A percentile compares a stretch with the other conserved stretches of the same genome.
phyloP scores from a whole-genome alignment of 2,888 invertebrate genomes.

The Ceratothoa steindachneri region DNA sequence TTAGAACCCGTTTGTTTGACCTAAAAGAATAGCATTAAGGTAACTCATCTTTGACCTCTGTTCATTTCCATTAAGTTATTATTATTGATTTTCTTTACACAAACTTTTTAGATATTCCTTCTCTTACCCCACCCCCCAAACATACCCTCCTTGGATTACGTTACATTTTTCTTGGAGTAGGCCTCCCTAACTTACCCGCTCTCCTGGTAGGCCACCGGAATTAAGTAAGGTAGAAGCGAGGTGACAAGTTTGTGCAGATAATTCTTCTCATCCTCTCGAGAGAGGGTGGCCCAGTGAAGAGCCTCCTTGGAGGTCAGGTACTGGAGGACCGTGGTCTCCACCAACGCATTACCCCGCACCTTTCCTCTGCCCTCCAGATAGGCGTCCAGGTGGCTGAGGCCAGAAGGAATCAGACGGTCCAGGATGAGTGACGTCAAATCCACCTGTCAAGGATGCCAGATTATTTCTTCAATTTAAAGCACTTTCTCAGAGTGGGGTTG shows the following conservation, averaged over 20 bases:
- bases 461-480: too few relatives aligned
- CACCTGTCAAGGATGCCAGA: slow-evolving; percentile 41
- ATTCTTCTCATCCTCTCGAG: slow-evolving; percentile 34
- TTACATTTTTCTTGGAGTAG: too few relatives aligned
- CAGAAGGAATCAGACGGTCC: slow-evolving; percentile 49
- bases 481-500: too few relatives aligned
- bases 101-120: too few relatives aligned
- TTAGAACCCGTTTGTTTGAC: too few relatives aligned
- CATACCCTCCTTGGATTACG: too few relatives aligned
- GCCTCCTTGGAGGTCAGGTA: slow-evolving; percentile 29
- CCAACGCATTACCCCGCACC: slow-evolving; percentile 29
- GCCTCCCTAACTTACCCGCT: slow-evolving; percentile 47
- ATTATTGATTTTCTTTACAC: too few relatives aligned
- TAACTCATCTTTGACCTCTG: too few relatives aligned
- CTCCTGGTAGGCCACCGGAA: slow-evolving; percentile 52
- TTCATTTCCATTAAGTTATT: too few relatives aligned
- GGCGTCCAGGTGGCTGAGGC: slow-evolving; percentile 48
- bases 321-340: slow-evolving; percentile 37
- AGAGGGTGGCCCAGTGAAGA: slow-evolving; percentile 31
- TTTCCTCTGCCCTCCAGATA: slow-evolving; percentile 42
- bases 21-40: too few relatives aligned
- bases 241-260: slow-evolving; percentile 33
- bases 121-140: too few relatives aligned
- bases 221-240: slow-evolving; percentile 52
- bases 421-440: slow-evolving; percentile 42